phyloP scores from a whole-genome alignment of 2,888 invertebrate genomes.

The Myathropa florea region DNA sequence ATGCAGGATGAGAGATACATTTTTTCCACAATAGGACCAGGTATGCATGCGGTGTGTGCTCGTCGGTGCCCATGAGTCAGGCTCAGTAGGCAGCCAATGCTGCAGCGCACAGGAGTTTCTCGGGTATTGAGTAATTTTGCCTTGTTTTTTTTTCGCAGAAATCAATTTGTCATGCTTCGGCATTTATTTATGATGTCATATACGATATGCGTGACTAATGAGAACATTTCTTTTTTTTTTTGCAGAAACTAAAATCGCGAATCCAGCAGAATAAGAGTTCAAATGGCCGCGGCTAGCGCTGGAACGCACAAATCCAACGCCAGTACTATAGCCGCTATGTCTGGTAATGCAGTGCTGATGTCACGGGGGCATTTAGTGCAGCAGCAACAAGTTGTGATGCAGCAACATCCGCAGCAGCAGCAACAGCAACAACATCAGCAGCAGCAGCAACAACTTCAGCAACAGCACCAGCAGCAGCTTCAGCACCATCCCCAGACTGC shows the following conservation, averaged over 20 bases:
- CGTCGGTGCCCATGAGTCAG: constrained; percentile 26
- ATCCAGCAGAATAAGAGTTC: constrained; percentile 71
- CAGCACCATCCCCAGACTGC: constrained; percentile 57
- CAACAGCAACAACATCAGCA: constrained; percentile 24
- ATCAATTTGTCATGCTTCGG: constrained; percentile 10
- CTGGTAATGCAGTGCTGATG: constrained; percentile 72
- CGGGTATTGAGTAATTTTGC: constrained; percentile 15
- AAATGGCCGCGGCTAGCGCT: constrained; percentile 81
- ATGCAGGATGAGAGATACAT: background rate
- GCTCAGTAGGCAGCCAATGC: constrained; percentile 43
- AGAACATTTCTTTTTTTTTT: constrained; percentile 32
- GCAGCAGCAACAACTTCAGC: constrained; percentile 51
- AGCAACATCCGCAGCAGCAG: constrained; percentile 54
- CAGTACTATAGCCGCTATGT: constrained; percentile 73
- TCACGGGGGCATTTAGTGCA: constrained; percentile 71
- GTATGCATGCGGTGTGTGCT: constrained; percentile 24
- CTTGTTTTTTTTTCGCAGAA: constrained; percentile 1
- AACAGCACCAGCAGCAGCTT: constrained; percentile 72
- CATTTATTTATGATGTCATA: constrained; percentile 33
- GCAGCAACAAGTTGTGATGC: constrained; percentile 71
- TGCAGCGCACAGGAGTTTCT: constrained; percentile 17
- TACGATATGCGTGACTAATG: constrained; percentile 21
- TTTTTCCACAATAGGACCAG: constrained; percentile 29
- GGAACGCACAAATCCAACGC: constrained; percentile 78
- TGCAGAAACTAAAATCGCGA: constrained; percentile 72